These are phyloP conservation scores for Miichthys miiuy DNA, from an alignment of 2,797 vertebrate genomes.

Conservation along the genomic window DNA sequence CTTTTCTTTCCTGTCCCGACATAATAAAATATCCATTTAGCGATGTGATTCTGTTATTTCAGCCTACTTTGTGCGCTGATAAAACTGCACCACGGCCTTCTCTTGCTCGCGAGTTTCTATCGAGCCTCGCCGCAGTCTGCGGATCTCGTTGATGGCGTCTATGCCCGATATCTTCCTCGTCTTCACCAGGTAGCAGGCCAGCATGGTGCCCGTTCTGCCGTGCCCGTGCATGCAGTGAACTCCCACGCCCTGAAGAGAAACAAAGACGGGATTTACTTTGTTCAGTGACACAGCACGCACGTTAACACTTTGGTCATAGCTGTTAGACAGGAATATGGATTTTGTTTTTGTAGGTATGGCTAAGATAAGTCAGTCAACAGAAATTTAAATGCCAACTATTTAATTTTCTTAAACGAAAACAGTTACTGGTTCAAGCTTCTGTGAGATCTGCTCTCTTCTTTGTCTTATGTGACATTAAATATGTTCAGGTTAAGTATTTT, in stretches of 20 bases:
- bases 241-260: slow-evolving; percentile 86
- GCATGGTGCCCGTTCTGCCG: slow-evolving; percentile 94
- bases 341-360: not conserved
- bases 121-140: slow-evolving; percentile 88
- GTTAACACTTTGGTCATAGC: no score
- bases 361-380: no score
- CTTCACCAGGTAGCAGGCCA: slow-evolving; percentile 95
- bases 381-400: no score
- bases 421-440: no score
- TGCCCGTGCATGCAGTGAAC: slow-evolving; percentile 94
- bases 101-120: slow-evolving; percentile 95
- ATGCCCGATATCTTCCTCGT: slow-evolving; percentile 80
- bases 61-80: slow-evolving; percentile 84
- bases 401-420: no score
- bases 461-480: not conserved
- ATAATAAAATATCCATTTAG: slow-evolving; percentile 29
- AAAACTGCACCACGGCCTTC: slow-evolving; percentile 91
- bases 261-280: not conserved
- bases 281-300: not conserved
- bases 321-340: not conserved
- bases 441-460: not conserved
- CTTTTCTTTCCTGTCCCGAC: not conserved
- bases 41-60: not conserved
- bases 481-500: not conserved
- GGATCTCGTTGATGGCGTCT: slow-evolving; percentile 91